A percentile compares a stretch with the other conserved stretches of the same genome.
phyloP scores from a whole-genome alignment of 2,888 invertebrate genomes.

The Nesidiocoris tenuis region DNA sequence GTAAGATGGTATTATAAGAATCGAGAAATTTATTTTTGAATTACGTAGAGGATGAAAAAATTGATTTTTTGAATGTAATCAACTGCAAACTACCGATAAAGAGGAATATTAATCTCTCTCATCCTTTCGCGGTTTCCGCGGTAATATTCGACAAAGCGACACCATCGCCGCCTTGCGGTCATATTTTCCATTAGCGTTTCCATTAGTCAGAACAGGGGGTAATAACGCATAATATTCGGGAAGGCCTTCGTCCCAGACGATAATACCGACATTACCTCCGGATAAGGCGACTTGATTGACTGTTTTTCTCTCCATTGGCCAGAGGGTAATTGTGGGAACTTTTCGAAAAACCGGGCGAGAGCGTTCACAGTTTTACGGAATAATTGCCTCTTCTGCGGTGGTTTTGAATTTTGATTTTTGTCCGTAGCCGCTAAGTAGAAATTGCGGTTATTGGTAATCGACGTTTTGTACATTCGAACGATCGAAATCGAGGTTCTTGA shows the following conservation, averaged over 20 bases:
- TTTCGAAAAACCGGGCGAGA: not conserved
- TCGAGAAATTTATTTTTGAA: too few species aligned
- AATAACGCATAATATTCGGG: not conserved
- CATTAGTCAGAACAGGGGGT: conserved; percentile 6
- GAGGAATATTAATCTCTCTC: conserved; percentile 16
- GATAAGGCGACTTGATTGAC: not conserved
- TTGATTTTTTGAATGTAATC: too few species aligned
- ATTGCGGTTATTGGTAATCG: too few species aligned
- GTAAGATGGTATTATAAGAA: too few species aligned
- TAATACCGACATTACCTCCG: not conserved
- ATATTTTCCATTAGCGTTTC: conserved; percentile 28
- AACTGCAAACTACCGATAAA: too few species aligned
- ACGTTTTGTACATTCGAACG: too few species aligned
- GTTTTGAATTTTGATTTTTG: too few species aligned
- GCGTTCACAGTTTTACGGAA: not conserved
- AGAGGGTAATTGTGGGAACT: not conserved
- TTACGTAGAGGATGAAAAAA: too few species aligned
- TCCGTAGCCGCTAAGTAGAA: too few species aligned
- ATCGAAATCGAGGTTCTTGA: too few species aligned
- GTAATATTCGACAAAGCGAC: conserved; percentile 29
- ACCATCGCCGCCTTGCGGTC: conserved; percentile 16
- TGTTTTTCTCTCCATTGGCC: not conserved
- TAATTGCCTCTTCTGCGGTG: not conserved
- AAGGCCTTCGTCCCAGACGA: not conserved
- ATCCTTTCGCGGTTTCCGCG: conserved; percentile 19